These are phyloP conservation scores for Bovichtus diacanthus DNA, from an alignment of 2,797 vertebrate species.

Conservation along the genomic window DNA sequence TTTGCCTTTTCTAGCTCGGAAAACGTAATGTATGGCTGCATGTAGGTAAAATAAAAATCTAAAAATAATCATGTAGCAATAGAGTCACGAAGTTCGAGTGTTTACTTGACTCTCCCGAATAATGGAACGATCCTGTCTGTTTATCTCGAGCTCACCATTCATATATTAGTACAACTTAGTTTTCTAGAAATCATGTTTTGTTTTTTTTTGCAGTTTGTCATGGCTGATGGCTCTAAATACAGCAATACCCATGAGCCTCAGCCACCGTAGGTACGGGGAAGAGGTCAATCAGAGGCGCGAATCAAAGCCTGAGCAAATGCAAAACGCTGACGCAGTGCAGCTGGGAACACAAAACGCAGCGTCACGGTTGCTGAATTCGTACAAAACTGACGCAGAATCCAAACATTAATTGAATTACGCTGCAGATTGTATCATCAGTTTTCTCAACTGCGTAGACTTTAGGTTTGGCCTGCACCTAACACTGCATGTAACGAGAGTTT, in stretches of 20 bases:
- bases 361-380: rapidly evolving
- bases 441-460: neutral
- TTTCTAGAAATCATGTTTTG: neutral
- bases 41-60: neutral
- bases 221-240: neutral
- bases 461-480: neutral
- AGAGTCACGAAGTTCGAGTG: neutral
- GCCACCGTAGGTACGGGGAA: neutral
- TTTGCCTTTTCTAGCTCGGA: neutral
- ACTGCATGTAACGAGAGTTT: neutral
- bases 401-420: neutral
- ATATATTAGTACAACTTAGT: neutral
- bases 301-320: neutral
- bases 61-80: neutral
- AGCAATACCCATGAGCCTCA: neutral
- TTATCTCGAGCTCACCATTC: neutral
- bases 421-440: neutral
- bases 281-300: neutral
- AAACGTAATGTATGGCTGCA: neutral
- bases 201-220: neutral
- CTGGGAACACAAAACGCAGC: neutral
- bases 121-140: neutral
- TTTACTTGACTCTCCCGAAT: neutral
- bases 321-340: neutral
- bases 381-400: neutral